Evolutionary conservation across 2,797 vertebrate species (phyloP).

Genomic region (Kryptolebias ocellatus): DNA sequence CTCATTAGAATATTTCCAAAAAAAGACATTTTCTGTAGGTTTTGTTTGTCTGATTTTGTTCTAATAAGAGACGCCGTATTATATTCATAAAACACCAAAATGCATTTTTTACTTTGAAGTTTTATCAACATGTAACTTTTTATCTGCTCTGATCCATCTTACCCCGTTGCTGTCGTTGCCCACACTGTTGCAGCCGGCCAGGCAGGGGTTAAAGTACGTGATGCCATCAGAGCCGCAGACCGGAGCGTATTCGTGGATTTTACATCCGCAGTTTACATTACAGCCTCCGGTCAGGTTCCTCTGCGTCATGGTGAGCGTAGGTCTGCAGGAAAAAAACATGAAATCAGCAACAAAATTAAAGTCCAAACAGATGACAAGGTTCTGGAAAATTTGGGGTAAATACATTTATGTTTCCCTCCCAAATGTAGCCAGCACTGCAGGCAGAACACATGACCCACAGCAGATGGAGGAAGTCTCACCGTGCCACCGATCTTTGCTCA

Average conservation of each 20-base stretch:
- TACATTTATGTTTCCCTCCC: too few relatives aligned
- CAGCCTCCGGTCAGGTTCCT: conserved; percentile 95
- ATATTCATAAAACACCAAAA: background rate
- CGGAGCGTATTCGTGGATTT: conserved; percentile 93
- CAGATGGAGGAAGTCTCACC: too few relatives aligned
- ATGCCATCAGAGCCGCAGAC: conserved; percentile 98
- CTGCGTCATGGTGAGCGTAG: conserved; percentile 94
- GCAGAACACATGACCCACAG: too few relatives aligned
- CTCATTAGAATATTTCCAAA: too few relatives aligned
- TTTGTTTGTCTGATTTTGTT: too few relatives aligned
- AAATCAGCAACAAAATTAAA: background rate
- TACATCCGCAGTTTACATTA: conserved; percentile 96
- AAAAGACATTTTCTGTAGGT: too few relatives aligned
- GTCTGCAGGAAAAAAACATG: conserved; percentile 67
- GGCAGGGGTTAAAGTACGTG: conserved; percentile 96
- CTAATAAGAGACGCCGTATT: too few relatives aligned
- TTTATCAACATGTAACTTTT: too few relatives aligned
- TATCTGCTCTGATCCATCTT: background rate
- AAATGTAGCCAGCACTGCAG: too few relatives aligned
- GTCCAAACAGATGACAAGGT: background rate
- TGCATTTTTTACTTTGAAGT: background rate
- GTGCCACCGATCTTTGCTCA: too few relatives aligned
- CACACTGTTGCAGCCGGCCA: conserved; percentile 92
- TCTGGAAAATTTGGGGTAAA: too few relatives aligned
- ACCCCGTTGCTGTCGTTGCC: conserved; percentile 90